These are phyloP conservation scores for Prolemur simus DNA, from an alignment of 2,113 vertebrate genomes.

Conservation along the genomic window DNA sequence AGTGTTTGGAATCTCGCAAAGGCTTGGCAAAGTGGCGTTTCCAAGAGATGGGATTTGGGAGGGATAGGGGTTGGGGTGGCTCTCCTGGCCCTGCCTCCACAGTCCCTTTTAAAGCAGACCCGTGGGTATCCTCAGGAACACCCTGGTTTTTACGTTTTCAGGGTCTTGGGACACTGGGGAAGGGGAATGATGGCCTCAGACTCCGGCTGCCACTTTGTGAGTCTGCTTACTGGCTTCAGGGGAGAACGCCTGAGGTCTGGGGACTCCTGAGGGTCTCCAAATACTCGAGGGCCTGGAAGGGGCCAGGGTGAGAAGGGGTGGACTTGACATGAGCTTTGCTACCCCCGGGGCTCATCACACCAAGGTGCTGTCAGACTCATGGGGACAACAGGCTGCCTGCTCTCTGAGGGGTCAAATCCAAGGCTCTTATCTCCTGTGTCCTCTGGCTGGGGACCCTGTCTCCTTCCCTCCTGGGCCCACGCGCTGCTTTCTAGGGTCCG, in stretches of 20 bases:
- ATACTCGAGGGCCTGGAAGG: neutral
- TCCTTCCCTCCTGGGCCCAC: neutral
- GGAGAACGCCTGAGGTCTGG: neutral
- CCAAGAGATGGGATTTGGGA: conserved; percentile 13
- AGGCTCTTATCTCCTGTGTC: neutral
- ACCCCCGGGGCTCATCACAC: neutral
- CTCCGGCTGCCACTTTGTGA: neutral
- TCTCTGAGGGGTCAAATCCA: neutral
- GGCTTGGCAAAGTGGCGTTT: conserved; percentile 28
- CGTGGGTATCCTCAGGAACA: neutral
- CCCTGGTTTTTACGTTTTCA: neutral
- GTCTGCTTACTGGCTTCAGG: neutral
- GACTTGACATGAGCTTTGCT: neutral
- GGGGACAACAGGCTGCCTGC: neutral
- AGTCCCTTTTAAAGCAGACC: neutral
- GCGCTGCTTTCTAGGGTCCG: neutral
- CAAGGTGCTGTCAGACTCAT: neutral
- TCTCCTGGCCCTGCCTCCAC: neutral
- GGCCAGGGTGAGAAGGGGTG: neutral
- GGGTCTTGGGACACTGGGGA: neutral
- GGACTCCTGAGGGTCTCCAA: neutral
- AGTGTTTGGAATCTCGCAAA: conserved; percentile 49
- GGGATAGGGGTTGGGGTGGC: neutral
- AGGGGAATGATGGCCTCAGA: neutral
- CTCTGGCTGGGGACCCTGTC: neutral